These are phyloP conservation scores for Armadillidium nasatum DNA, from an alignment of 1,140 invertebrate species.

Conservation along the genomic window DNA sequence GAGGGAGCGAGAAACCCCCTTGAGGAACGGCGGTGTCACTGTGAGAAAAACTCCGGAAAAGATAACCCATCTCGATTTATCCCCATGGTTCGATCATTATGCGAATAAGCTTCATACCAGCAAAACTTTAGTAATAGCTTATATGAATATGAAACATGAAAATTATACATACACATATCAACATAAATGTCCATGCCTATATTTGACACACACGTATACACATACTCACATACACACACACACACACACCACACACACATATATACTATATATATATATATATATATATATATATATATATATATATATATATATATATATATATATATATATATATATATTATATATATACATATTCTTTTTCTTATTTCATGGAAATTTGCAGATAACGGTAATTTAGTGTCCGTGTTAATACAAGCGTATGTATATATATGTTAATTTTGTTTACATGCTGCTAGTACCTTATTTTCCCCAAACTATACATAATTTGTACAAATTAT, in stretches of 20 bases:
- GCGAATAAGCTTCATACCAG: not conserved
- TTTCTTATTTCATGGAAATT: too few relatives aligned
- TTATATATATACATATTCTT: too few relatives aligned
- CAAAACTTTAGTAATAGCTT: slow-evolving; percentile 1
- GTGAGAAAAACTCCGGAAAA: not conserved
- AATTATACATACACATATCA: not conserved
- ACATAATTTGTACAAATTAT: too few relatives aligned
- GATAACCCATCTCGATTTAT: slow-evolving; percentile 6
- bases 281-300: slow-evolving; percentile 6
- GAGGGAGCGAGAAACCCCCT: not conserved
- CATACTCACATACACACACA: too few relatives aligned
- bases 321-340: not conserved
- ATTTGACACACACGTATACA: not conserved
- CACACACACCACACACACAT: too few relatives aligned
- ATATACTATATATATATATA: slow-evolving; percentile 6
- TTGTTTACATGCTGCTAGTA: too few relatives aligned
- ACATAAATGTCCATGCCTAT: not conserved
- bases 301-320: not conserved
- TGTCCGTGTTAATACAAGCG: too few relatives aligned
- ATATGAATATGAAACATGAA: slow-evolving; percentile 13
- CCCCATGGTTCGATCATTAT: not conserved
- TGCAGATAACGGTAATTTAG: too few relatives aligned
- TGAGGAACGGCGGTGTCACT: not conserved
- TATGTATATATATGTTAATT: too few relatives aligned
- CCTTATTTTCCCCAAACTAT: too few relatives aligned